Base-by-base conservation (phyloP, 2,113 vertebrate genomes). In the Lanius collurio region DNA sequence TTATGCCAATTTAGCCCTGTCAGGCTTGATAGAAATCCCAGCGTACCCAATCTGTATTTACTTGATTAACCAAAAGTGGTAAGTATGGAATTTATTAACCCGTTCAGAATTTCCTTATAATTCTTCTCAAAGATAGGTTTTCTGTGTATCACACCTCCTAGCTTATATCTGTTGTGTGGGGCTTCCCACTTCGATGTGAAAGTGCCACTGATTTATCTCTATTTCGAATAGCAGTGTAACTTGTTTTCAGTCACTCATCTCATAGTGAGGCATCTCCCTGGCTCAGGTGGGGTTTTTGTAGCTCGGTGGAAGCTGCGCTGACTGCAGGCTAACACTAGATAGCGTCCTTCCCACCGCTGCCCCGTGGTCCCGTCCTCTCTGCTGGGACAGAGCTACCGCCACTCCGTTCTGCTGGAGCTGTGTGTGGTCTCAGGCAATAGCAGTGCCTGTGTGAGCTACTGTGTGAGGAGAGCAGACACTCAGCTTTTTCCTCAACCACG, bases 41-140 rank as follows among this genome's bases (percentile, higher is more conserved):
- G 98, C 98, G 0, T 98, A 98, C 92, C 98, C 98, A 10, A 27
- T 98, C 42, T 98, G 98, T 87, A 98, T 98, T 97, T 98, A 98
- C 94, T 91, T 98, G 93, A 98, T 98, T 84, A 98, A 97, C 93
- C 97, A 97, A 53, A 98, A 97, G 62, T 98, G 98, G 98, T 98
- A 83, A 98, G 98, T 97, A 24, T 35, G 22, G 30, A 46, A 71
- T 62, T 65, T 27, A 42, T 50, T 67, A 87, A 63, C 13, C 17
- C 13, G 3, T 74, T 88, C 30, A 35, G 14, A 2, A 16, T 42
- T 82, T 86, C 52, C 5, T 84, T 26, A 2, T 1, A 44, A 8
- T 44, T 88, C 76, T 76, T 41, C 21, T 69, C 33, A 28, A 33
- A 49, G 8, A 13, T 27, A 27, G 10, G 1, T 65, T 76, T 68